A percentile compares a stretch with the other conserved stretches of the same genome.
Evolutionary conservation across 2,797 vertebrate species (phyloP).

Genomic region (Austrolebias charrua): DNA sequence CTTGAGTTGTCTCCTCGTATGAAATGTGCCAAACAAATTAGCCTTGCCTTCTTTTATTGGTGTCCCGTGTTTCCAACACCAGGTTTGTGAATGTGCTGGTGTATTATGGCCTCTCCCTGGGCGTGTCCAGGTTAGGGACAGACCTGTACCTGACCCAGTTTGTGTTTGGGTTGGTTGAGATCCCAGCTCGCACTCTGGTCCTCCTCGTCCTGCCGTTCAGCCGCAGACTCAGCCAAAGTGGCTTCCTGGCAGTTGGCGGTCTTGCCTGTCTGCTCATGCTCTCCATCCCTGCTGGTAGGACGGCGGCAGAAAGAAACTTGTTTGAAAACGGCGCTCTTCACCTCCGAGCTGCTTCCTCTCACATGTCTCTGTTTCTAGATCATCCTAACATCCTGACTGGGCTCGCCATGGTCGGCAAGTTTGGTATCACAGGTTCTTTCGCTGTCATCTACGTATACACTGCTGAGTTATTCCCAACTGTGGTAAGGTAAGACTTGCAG

Average conservation of each 20-base stretch:
- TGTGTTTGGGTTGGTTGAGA: conserved; percentile 85
- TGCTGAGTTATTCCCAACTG: conserved; percentile 90
- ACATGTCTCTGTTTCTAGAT: conserved; percentile 50
- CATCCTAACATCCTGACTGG: conserved; percentile 54
- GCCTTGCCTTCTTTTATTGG: background rate
- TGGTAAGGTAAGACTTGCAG: conserved; percentile 71
- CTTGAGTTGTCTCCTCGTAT: no score
- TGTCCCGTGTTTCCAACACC: conserved; percentile 2
- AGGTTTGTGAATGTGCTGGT: conserved; percentile 90
- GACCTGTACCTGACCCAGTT: conserved; percentile 89
- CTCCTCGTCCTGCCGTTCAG: conserved; percentile 72
- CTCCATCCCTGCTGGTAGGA: conserved; percentile 65
- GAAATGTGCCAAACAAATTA: no score
- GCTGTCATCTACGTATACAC: conserved; percentile 92
- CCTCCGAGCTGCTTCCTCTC: background rate
- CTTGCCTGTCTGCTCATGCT: conserved; percentile 76
- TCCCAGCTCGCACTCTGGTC: conserved; percentile 80
- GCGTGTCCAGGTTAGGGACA: conserved; percentile 84
- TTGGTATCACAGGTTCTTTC: conserved; percentile 90
- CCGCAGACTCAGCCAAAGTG: conserved; percentile 67
- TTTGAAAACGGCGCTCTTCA: background rate
- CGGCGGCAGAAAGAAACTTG: background rate
- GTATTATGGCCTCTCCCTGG: conserved; percentile 87
- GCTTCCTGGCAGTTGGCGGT: conserved; percentile 72
- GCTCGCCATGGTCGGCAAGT: conserved; percentile 91